Evolutionary conservation across 2,113 vertebrate genomes (phyloP), one percentile per base, ranked within the genome.

Genomic region (Riparia riparia): DNA sequence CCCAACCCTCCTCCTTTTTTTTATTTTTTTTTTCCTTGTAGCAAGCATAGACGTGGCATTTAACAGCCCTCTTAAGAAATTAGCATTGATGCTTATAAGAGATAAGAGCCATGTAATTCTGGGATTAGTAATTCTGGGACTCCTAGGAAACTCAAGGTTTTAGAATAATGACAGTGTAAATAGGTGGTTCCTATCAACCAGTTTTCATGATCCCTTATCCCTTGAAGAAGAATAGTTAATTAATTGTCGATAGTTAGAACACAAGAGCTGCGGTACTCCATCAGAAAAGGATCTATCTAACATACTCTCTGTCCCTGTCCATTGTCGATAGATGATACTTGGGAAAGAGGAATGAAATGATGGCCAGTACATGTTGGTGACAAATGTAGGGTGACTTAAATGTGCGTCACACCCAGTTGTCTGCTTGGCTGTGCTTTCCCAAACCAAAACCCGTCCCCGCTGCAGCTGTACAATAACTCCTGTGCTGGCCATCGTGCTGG

Each of bases 361-460:
- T 39, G 70, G 45, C 22, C 17, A n/a, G 4, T 28, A 7, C 10
- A 18, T 14, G 34, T 7, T n/a, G 24, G 50, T 32, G 37, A 42
- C 37, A 85, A 28, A 60, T 0, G 1, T 3, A 37, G 37, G 2
- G 25, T 25, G 41, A 41, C 29, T 72, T 64, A 73, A 88, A 60
- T 31, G 10, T 7, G 3, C 32, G 26, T 74, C 53, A 32, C 60
- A 82, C 17, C 7, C 26, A 6, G 3, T 28, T 69, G 4, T 34
- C 37, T 87, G 32, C 17, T 5, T 20, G 60, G 29, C 32, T 69
- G 32, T 4, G 1, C 64, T 56, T 82, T 50, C 26, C 41, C 16
- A 25, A 34, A 21, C 20, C 16, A 56, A 41, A 78, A 47, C 0
- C 1, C 1, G 9, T 17, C 25, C 14, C 17, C 0, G 0, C 12